Evolutionary conservation across 2,797 vertebrate genomes (phyloP), one percentile per base, ranked within the genome.

Genomic region (Bufotes viridis): DNA sequence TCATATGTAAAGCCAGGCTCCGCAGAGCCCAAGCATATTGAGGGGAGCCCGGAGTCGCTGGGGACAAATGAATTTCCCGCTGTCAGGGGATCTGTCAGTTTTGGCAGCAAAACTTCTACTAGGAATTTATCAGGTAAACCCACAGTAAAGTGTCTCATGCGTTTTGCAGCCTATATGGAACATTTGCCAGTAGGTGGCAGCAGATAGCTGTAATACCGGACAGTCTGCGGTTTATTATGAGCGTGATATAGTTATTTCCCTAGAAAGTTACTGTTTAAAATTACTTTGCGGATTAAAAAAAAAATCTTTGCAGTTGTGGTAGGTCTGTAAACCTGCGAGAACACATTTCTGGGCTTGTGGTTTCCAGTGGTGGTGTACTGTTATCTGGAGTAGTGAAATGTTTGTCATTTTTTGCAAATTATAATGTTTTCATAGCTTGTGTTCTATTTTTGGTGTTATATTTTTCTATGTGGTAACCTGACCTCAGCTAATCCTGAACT

Each of bases 111-210:
- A 24, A n/a, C 7, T 65, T 24, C 22, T 12, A 24, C 22, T 11
- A 12, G 63, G 63, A n/a, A 9, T n/a, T 65, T 24, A 65, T 63
- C 4, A 42, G 42, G 42, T 42, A 42, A 42, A 42, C 9, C 18
- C 17, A 17, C 18, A 63, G 17, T 42, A 42, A 42, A 22, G n/a
- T 67, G 12, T 26, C 26, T 26, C n/a, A 22, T 17, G 6, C 53
- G 9, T 55, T 78, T 29, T 58, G 53, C 55, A 17, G 53, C 12
- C 78, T 34, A 61, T 34, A 80, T 8, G 17, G 26, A 13, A 7
- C 17, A 12, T 18, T 79, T n/a, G 87, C 91, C 94, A 93, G 92
- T 89, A 94, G 92, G 88, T 92, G 93, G 93, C 92, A 92, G 92
- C 91, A 91, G 83, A 92, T 82, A 84, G 86, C 90, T 89, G 88